Conservation (phyloP, 2,113 vertebrate genomes). For the Bufo gargarizans region DNA sequence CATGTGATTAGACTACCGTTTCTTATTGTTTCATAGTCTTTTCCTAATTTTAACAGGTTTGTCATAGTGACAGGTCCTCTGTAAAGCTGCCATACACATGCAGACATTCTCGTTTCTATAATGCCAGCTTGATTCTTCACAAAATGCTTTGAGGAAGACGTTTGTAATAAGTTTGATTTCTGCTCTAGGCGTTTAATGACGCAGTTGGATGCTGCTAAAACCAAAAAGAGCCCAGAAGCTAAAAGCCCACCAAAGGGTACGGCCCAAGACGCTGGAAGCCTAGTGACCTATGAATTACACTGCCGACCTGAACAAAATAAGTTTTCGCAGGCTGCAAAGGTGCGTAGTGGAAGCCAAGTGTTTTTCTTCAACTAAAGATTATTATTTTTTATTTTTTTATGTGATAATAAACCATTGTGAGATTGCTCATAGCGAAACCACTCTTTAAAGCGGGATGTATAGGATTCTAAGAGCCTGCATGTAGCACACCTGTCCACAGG, state of each 20-base stretch:
- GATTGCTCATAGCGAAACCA: neutral
- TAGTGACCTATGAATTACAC: conserved; percentile 90
- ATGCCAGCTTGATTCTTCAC: no score
- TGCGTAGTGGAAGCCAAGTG: conserved; percentile 58
- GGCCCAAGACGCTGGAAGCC: conserved; percentile 67
- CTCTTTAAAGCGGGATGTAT: no score
- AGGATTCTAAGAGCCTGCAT: no score
- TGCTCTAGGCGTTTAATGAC: conserved; percentile 83
- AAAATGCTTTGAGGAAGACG: neutral
- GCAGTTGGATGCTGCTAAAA: conserved; percentile 86
- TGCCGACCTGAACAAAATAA: conserved; percentile 90
- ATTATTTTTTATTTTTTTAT: neutral
- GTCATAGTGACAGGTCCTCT: no score
- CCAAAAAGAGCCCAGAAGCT: conserved; percentile 64
- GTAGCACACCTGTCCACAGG: no score
- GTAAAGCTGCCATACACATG: no score
- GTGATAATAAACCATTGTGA: neutral
- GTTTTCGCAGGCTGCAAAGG: conserved; percentile 90
- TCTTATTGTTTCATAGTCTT: no score
- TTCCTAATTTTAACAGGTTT: no score
- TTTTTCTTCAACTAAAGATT: no score
- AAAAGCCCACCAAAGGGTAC: conserved; percentile 66
- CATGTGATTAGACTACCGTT: no score
- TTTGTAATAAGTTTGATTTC: neutral
- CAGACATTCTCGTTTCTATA: no score